A percentile compares a stretch with the other conserved stretches of the same genome.
These are phyloP conservation scores for Sesia bembeciformis DNA, from an alignment of 2,888 invertebrate genomes.

Conservation along the genomic window DNA sequence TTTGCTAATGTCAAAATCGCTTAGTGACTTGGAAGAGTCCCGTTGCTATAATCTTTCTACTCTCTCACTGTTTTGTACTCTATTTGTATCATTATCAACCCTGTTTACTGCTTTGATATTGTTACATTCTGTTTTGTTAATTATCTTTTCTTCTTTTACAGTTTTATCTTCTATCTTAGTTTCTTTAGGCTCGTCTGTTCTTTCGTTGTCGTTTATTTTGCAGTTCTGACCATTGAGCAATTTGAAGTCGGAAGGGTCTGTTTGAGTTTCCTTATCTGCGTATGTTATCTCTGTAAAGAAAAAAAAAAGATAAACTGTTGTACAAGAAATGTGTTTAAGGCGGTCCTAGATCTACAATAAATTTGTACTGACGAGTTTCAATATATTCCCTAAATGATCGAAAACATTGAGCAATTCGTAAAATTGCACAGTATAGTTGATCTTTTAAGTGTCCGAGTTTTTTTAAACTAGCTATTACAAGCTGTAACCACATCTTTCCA, in stretches of 20 bases:
- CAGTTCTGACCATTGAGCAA: constrained; percentile 45
- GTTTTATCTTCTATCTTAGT: constrained; percentile 16
- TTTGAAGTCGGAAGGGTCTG: constrained; percentile 46
- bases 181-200: constrained; percentile 5
- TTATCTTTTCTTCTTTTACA: constrained; percentile 15
- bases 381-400: too few species aligned
- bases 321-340: too few species aligned
- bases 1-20: constrained; percentile 34
- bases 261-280: constrained; percentile 55
- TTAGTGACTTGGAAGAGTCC: constrained; percentile 49
- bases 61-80: constrained; percentile 25
- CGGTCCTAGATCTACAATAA: too few species aligned
- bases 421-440: too few species aligned
- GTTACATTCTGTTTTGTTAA: constrained; percentile 22
- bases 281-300: constrained; percentile 36
- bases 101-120: constrained; percentile 16
- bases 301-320: neutral
- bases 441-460: too few species aligned
- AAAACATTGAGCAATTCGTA: too few species aligned
- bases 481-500: too few species aligned
- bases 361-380: too few species aligned
- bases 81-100: neutral
- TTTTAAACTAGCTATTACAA: too few species aligned
- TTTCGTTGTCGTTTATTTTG: constrained; percentile 18
- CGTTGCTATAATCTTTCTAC: constrained; percentile 58